Base-by-base conservation (phyloP, 2,888 invertebrate genomes). In the Spilarctia lutea region DNA sequence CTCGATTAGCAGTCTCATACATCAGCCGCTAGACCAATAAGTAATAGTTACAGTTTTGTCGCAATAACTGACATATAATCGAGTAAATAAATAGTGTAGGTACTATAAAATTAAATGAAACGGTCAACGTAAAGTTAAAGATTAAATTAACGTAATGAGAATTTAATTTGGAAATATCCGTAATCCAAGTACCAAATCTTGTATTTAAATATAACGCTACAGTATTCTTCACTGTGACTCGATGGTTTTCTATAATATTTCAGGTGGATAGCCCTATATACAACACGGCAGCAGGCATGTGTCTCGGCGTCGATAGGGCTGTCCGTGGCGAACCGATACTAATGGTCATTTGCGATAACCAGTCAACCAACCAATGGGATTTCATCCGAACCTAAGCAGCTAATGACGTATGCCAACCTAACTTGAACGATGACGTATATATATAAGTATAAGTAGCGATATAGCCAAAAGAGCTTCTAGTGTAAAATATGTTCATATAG, bases 251-350 rank as follows among this genome's bases (percentile, higher is more conserved):
- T 20, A 30, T 68, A 20, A 24, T 0, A 60, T 71, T 66, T 35
- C 45, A 98, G 97, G 96, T 96, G 73, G 96, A 96, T 71, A 97
- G 97, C 78, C 98, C 98, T 0, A 96, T 99, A 67, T 99, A 98
- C 92, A 99, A 98, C 89, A 96, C 98, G 85, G 98, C 98, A 30
- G 97, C 98, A 11, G 99, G 99, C 0, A 98, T 98, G 81, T 99
- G 99, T 87, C 92, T 99, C 48, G 97, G 97, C 27, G 97, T 94
- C 0, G 95, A 95, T 18, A 89, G 94, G 0, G 85, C 91, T 0
- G 89, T 89, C 73, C 87, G 93, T 2, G 86, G 87, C 1, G 95
- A 95, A 73, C 91, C 91, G 0, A 65, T 96, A 3, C 85, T 95
- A 0, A 92, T 96, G 93, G 95, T 94, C 0, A 96, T 96, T 8